Base-by-base conservation (phyloP, 1,140 invertebrate species). In the Drosophila punjabiensis region DNA sequence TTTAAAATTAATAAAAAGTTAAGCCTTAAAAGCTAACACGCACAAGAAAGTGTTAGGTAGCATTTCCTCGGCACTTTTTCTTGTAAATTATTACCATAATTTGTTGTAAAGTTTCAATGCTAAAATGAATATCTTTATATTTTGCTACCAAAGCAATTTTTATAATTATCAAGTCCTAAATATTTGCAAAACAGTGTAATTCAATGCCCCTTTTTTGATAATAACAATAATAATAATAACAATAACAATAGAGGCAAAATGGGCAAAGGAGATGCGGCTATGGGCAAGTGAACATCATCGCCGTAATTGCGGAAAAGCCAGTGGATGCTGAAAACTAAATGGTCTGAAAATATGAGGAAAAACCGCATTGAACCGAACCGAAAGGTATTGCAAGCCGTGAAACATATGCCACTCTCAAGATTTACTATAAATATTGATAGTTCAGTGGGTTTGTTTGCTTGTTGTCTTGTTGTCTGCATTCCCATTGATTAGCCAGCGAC, bases 391-490 rank as follows among this genome's bases (percentile, higher is more conserved):
- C 58, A 28, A 33, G 10, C 59, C 35, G 20, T 37, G 3, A 59
- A 33, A 50, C 69, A 50, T 41, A 24, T 50, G 33, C 48, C 66
- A n/a, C 69, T 13, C 11, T 18, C 10, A 41, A 71, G 66, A 81
- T 58, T 81, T 63, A 47, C 56, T 35, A 58, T 76, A 81, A 81
- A 81, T 76, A 81, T 81, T 81, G 66, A 81, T 76, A 76, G 79
- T 70, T 64, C 32, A 16, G 53, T 56, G 20, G n/a, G 52, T 18
- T 53, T 18, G 30, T 52, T 48, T 28, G 30, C 3, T 30, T 71
- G 60, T 37, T 63, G 76, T 61, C 43, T 48, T 24, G 45, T 63
- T 63, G 76, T 65, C 48, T 50, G 62, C 47, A 69, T 58, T 75
- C 61, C 64, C 77, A 81, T 81, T 81, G 79, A 81, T 76, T 81